Base-by-base conservation (phyloP, 2,888 invertebrate genomes). In the Ryuthela nishihirai region DNA sequence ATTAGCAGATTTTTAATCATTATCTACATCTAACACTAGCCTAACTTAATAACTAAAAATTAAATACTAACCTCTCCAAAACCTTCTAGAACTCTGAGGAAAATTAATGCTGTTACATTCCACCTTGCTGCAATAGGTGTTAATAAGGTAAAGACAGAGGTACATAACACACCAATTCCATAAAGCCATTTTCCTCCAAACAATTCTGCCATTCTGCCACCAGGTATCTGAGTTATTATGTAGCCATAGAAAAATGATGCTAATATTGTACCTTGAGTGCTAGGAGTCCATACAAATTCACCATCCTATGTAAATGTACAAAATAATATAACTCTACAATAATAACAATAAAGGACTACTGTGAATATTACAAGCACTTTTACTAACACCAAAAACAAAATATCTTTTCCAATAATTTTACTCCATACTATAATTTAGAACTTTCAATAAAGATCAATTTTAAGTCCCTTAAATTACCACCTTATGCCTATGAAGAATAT, bases 161-260 rank as follows among this genome's bases (percentile, higher is more conserved):
- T 89, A 0, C 82, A 79, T 0, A 85, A 84, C 29, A 90, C 84
- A 15, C 89, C 89, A 61, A 83, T 75, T 21, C 87, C 88, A 45
- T 91, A 82, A 74, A 95, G 87, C 68, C 83, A 81, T 78, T 88
- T 88, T 61, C 92, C 94, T 66, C 94, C 94, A 71, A 89, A 82
- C 72, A 82, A 83, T 67, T 85, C 82, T 3, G 89, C 87, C 43
- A 94, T 75, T 81, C 85, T 88, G 42, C 91, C 91, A 0, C 90
- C 91, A 0, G 86, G 80, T 35, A 91, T 76, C 75, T 88, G 91
- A 0, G 91, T 91, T 54, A 86, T 74, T 54, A 91, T 82, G 74
- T 92, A 92, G 0, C 91, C 91, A 71, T 89, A 90, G 78, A 92
- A 92, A 75, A 92, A 92, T 0, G 89, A 87, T 69, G 88, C 88